A percentile compares a stretch with the other conserved stretches of the same genome.
Evolutionary conservation across 2,888 invertebrate genomes (phyloP).

Genomic region (Drosophila cognata): DNA sequence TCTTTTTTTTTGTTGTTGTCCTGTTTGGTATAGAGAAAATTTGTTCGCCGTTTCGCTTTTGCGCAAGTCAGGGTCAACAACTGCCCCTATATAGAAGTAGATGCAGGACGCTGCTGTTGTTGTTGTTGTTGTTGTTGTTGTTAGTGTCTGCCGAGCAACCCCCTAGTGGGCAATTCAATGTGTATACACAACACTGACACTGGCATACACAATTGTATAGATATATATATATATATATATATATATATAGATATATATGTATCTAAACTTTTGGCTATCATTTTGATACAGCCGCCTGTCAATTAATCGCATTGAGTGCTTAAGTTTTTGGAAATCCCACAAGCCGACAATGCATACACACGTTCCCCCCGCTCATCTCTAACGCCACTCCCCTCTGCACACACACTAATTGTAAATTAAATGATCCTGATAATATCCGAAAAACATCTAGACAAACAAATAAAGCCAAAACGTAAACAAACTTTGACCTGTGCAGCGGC

Average conservation of each 20-base stretch:
- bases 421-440: slow-evolving; percentile 81
- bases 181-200: slow-evolving; percentile 28
- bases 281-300: slow-evolving; percentile 36
- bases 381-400: slow-evolving; percentile 9
- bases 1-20: slow-evolving; percentile 19
- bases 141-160: slow-evolving; percentile 65
- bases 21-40: slow-evolving; percentile 63
- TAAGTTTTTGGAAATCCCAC: slow-evolving; percentile 46
- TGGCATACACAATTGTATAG: slow-evolving; percentile 12
- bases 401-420: slow-evolving; percentile 79
- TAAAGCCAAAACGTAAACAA: slow-evolving; percentile 75
- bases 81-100: slow-evolving; percentile 53
- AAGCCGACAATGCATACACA: slow-evolving; percentile 25
- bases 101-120: slow-evolving; percentile 55
- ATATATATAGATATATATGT: neutral
- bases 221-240: slow-evolving; percentile 3
- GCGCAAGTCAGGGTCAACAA: slow-evolving; percentile 84
- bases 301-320: slow-evolving; percentile 76
- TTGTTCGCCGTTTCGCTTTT: slow-evolving; percentile 64
- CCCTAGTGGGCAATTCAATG: slow-evolving; percentile 66
- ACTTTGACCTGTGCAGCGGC: slow-evolving; percentile 62
- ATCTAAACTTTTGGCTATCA: slow-evolving; percentile 21
- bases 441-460: slow-evolving; percentile 75
- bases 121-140: slow-evolving; percentile 15
- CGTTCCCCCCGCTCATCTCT: slow-evolving; percentile 1